Base-by-base conservation (phyloP, 1,140 invertebrate species). In the Anoplophora glabripennis region DNA sequence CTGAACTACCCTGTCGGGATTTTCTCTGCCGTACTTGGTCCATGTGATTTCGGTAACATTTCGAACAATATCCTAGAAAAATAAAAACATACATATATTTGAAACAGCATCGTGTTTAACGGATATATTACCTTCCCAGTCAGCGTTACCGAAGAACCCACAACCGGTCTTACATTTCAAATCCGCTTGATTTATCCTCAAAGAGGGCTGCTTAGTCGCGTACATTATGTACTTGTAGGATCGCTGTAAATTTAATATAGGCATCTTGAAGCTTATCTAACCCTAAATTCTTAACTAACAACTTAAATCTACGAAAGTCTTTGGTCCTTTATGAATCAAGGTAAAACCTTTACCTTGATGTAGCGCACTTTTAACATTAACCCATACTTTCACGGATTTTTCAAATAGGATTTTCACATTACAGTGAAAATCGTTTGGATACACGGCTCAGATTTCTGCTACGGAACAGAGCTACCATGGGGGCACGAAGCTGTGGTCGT, bases 141-240 rank as follows among this genome's bases (percentile, higher is more conserved):
- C 90, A 33, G 92, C 90, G 78, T 98, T 99, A 14, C 97, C 96
- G 77, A 90, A 99, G 81, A 87, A 99, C 56, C 94, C 94, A 81
- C 96, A 99, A 11, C 93, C 91, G 78, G 92, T 94, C 75, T 93
- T 93, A 77, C 97, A 99, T 66, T 95, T 87, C 59, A 99, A 78
- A 77, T 96, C 92, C 52, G 87, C 84, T 66, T 90, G 86, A 61
- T 89, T 87, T 42, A 96, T 89, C 55, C 91, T 82, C 59, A 91
- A 79, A 5, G 84, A 85, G 1, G 88, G 86, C 72, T 83, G 84
- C 74, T 88, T 89, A 62, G 80, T 85, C 1, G 86, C 81, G 75
- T 86, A 86, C 85, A 88, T 87, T n/a, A 74, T 74, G 62, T 74
- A 74, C 55, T 74, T 74, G 48, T 74, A 74, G 44, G 72, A 72